Percentiles rank a stretch among this genome's conserved stretches.
Evolutionary conservation across 2,888 invertebrate species (phyloP).

Genomic region (Linhomoeus sp.): DNA sequence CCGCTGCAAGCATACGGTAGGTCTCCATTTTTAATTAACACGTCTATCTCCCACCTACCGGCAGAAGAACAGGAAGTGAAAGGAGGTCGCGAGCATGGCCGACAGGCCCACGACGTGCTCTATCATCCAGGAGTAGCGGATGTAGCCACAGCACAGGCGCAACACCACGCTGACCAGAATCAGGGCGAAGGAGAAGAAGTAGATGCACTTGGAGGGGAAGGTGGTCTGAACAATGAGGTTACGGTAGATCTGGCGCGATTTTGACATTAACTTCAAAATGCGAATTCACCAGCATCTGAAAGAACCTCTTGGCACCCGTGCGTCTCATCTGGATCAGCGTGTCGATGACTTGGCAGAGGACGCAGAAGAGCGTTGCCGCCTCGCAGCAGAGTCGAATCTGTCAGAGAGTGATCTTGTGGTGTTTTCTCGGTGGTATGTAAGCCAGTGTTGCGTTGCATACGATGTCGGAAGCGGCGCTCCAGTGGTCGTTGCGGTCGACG

Average conservation of each 20-base stretch:
- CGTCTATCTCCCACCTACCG: background rate
- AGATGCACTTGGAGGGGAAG: slow-evolving; percentile 75
- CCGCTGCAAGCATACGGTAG: slow-evolving; percentile 42
- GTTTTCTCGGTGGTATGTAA: too few relatives aligned
- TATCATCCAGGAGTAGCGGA: too few relatives aligned
- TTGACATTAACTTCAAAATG: background rate
- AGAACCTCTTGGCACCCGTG: too few relatives aligned
- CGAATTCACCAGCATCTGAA: too few relatives aligned
- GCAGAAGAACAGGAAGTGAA: slow-evolving; percentile 64
- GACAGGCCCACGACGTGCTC: slow-evolving; percentile 79
- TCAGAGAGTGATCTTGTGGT: too few relatives aligned
- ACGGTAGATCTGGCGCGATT: background rate
- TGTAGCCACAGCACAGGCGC: slow-evolving; percentile 58
- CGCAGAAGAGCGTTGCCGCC: too few relatives aligned
- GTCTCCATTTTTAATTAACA: background rate
- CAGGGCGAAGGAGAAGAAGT: slow-evolving; percentile 70
- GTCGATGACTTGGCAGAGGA: too few relatives aligned
- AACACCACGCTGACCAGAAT: slow-evolving; percentile 66
- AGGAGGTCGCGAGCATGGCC: slow-evolving; percentile 82
- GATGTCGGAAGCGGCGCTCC: too few relatives aligned
- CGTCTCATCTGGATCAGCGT: too few relatives aligned
- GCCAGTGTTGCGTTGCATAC: too few relatives aligned
- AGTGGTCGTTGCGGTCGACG: too few relatives aligned
- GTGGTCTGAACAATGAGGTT: slow-evolving; percentile 41
- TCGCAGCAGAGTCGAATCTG: too few relatives aligned